phyloP scores from a whole-genome alignment of 2,113 vertebrate species.

The Ceratotherium simum region DNA sequence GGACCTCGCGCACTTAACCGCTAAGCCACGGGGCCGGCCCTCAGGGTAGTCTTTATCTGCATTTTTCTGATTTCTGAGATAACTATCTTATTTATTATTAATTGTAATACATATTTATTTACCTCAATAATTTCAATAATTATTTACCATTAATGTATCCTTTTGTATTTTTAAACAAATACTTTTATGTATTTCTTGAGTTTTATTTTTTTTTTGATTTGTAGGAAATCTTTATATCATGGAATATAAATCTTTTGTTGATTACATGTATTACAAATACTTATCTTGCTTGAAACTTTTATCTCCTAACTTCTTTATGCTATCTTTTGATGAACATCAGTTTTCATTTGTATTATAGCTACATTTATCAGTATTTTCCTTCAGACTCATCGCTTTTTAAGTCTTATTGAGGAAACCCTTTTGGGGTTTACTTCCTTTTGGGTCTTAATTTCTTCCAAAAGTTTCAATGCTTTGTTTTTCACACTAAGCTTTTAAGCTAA shows the following conservation, averaged over 20 bases:
- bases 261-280: neutral
- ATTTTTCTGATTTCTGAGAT: neutral
- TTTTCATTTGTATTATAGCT: neutral
- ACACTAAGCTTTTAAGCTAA: neutral
- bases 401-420: neutral
- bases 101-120: neutral
- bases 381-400: neutral
- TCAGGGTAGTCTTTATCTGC: neutral
- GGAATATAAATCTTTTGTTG: neutral
- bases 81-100: neutral
- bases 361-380: neutral
- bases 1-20: no score
- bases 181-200: neutral
- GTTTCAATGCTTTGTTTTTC: neutral
- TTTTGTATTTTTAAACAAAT: neutral
- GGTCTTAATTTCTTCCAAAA: neutral
- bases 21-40: no score
- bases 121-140: neutral
- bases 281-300: neutral
- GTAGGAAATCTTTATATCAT: neutral
- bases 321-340: neutral
- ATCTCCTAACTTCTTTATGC: neutral
- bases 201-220: slow-evolving; percentile 9
- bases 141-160: neutral
- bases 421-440: neutral